phyloP scores from a whole-genome alignment of 2,888 invertebrate genomes.

The Clistopyga incitator region DNA sequence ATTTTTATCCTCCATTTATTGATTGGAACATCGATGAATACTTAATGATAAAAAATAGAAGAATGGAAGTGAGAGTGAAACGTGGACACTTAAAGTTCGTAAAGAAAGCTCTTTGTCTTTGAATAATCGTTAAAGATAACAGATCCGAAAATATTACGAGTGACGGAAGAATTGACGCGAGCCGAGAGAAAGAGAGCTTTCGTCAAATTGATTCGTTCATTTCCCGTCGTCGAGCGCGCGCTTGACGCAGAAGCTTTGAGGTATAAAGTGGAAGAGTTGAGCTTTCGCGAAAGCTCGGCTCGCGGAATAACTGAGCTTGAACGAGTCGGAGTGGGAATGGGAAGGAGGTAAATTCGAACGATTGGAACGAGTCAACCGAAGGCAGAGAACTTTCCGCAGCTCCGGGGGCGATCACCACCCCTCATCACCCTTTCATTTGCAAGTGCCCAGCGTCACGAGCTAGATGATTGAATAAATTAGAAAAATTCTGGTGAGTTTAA shows the following conservation, averaged over 20 bases:
- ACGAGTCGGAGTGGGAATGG: conserved; percentile 43
- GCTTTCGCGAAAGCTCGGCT: conserved; percentile 16
- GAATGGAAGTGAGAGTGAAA: not conserved
- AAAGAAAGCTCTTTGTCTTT: not conserved
- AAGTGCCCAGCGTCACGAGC: conserved; percentile 20
- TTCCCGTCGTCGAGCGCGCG: conserved; percentile 46
- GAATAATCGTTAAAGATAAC: conserved; percentile 23
- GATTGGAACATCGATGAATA: not conserved
- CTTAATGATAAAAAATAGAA: not conserved
- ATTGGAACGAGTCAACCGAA: conserved; percentile 42
- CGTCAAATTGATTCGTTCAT: conserved; percentile 63
- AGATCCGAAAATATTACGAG: conserved; percentile 51
- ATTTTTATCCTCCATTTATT: too few species aligned
- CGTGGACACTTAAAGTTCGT: not conserved
- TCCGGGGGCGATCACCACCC: conserved; percentile 18
- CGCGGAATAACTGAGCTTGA: conserved; percentile 15
- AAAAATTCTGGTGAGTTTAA: conserved; percentile 11
- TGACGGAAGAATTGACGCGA: conserved; percentile 7
- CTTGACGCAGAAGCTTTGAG: conserved; percentile 48
- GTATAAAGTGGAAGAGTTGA: conserved; percentile 35
- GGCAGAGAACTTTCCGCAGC: conserved; percentile 28
- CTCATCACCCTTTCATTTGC: conserved; percentile 41
- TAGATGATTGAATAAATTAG: conserved; percentile 53
- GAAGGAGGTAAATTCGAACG: conserved; percentile 45
- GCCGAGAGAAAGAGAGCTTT: conserved; percentile 15